These are phyloP conservation scores for Zygaena filipendulae DNA, from an alignment of 2,888 invertebrate genomes.

Conservation along the genomic window DNA sequence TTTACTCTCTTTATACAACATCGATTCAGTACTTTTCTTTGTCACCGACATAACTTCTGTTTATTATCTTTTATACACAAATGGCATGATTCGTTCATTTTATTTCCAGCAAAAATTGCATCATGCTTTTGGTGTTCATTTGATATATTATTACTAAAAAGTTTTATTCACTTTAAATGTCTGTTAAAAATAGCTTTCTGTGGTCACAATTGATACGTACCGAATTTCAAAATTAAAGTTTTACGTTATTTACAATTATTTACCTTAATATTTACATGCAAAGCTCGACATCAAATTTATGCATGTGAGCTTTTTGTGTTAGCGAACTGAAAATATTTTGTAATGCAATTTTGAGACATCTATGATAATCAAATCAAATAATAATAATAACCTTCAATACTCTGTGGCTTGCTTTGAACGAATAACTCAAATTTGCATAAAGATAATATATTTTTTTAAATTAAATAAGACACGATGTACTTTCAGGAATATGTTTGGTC, in stretches of 20 bases:
- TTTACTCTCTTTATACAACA: no score
- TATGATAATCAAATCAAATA: conserved; percentile 19
- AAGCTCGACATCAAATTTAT: no score
- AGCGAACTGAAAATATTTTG: conserved; percentile 26
- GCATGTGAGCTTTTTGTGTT: conserved; percentile 65
- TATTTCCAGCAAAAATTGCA: conserved; percentile 50
- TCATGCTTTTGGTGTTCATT: conserved; percentile 67
- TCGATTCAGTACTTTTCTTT: conserved; percentile 57
- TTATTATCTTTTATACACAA: conserved; percentile 42
- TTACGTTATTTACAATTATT: no score
- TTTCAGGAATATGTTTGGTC: conserved; percentile 72
- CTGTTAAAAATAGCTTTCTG: no score
- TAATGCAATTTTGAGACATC: conserved; percentile 40
- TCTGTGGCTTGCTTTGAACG: conserved; percentile 44
- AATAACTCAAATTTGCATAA: conserved; percentile 20
- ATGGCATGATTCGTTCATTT: conserved; percentile 55
- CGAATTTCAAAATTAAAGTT: no score
- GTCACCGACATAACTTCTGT: conserved; percentile 33
- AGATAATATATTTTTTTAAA: conserved; percentile 2
- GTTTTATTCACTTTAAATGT: no score
- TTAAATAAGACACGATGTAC: conserved; percentile 8
- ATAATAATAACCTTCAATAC: conserved; percentile 31
- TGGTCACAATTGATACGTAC: no score
- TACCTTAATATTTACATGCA: no score
- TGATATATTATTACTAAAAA: no score